Evolutionary conservation across 2,113 vertebrate species (phyloP).

Genomic region (Spermophilus dauricus): DNA sequence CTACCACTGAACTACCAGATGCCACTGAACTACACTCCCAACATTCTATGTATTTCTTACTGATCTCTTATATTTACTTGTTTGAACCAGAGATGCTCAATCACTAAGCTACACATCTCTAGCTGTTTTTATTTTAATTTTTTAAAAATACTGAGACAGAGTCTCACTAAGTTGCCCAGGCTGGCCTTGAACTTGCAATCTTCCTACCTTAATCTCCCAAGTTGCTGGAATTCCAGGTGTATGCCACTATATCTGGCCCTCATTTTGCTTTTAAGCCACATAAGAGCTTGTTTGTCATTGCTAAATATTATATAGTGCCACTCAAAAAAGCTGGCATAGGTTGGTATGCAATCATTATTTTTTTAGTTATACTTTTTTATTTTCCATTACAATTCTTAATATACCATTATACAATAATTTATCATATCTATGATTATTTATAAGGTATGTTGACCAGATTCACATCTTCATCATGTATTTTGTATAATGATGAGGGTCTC

Average conservation of each 20-base stretch:
- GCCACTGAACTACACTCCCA: too few species aligned
- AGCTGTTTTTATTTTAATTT: too few species aligned
- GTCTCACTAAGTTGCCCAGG: background rate
- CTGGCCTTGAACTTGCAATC: background rate
- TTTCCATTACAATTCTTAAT: too few species aligned
- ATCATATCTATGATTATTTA: too few species aligned
- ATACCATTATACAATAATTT: too few species aligned
- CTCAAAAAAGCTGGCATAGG: background rate
- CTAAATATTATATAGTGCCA: background rate
- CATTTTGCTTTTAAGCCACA: background rate
- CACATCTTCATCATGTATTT: too few species aligned
- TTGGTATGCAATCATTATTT: background rate
- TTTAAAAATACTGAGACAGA: background rate
- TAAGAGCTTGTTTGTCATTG: constrained; percentile 11
- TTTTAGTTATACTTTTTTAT: too few species aligned
- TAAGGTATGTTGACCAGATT: too few species aligned
- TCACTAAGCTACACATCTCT: too few species aligned
- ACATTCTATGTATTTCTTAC: background rate
- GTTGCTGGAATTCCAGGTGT: background rate
- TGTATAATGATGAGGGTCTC: too few species aligned
- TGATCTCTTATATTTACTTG: background rate
- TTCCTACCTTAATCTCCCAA: background rate
- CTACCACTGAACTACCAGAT: too few species aligned
- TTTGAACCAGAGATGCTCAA: background rate
- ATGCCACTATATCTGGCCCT: too few species aligned